phyloP scores from a whole-genome alignment of 2,797 vertebrate genomes.

The Hippoglossus hippoglossus region DNA sequence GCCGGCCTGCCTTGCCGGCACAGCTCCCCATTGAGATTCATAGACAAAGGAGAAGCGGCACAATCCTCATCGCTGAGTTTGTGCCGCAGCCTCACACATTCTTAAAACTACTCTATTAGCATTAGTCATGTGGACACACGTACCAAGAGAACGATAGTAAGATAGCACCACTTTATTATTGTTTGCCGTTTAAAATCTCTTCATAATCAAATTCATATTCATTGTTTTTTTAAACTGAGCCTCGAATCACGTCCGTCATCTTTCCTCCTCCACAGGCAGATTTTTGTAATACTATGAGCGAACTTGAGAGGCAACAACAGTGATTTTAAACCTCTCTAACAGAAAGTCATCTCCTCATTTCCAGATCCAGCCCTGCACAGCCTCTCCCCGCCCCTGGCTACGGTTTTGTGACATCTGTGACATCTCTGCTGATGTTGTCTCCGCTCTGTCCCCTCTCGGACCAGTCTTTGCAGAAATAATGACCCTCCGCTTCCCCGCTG shows the following conservation, averaged over 20 bases:
- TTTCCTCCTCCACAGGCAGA: constrained; percentile 19
- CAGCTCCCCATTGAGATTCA: constrained; percentile 44
- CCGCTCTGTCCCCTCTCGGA: constrained; percentile 21
- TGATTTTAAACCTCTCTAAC: constrained; percentile 54
- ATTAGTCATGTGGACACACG: constrained; percentile 55
- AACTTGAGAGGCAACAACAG: constrained; percentile 32
- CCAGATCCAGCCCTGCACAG: constrained; percentile 28
- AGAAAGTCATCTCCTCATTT: constrained; percentile 49
- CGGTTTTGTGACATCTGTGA: constrained; percentile 54
- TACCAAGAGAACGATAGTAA: constrained; percentile 73
- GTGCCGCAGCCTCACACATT: constrained; percentile 43
- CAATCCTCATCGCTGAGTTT: constrained; percentile 57
- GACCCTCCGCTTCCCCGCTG: constrained; percentile 24
- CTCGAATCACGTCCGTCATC: constrained; percentile 22
- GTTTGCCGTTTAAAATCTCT: constrained; percentile 61
- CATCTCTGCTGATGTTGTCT: constrained; percentile 48
- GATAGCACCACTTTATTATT: constrained; percentile 71
- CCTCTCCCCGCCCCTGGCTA: constrained; percentile 19
- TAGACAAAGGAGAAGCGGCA: constrained; percentile 54
- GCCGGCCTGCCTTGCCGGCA: constrained; percentile 37
- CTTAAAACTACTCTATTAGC: constrained; percentile 61
- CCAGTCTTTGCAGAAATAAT: constrained; percentile 35
- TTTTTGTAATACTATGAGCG: constrained; percentile 28
- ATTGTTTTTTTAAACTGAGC: constrained; percentile 52
- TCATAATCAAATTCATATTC: constrained; percentile 63